Conservation (phyloP, 2,113 vertebrate genomes). For the Urocolius indicus region DNA sequence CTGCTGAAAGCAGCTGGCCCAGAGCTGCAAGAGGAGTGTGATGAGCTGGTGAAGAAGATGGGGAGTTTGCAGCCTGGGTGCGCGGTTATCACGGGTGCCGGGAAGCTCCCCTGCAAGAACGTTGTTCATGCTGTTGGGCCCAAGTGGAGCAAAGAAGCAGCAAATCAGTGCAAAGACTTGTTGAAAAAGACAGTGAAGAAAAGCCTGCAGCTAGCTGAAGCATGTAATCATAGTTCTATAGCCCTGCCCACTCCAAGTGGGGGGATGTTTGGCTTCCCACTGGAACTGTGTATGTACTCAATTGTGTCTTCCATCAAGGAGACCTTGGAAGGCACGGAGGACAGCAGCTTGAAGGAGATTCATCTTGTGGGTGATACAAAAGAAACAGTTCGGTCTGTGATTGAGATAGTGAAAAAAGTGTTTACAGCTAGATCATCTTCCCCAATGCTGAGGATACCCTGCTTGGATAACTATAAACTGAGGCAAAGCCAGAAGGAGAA, state of each 20-base stretch:
- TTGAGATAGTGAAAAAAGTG: slow-evolving; percentile 47
- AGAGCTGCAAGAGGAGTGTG: slow-evolving; percentile 76
- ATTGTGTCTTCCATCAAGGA: slow-evolving; percentile 82
- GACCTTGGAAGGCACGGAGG: slow-evolving; percentile 44
- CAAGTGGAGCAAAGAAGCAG: slow-evolving; percentile 5
- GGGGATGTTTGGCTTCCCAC: slow-evolving; percentile 78
- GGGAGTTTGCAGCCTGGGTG: slow-evolving; percentile 63
- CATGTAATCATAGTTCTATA: slow-evolving; percentile 65
- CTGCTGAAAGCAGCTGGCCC: slow-evolving; percentile 81
- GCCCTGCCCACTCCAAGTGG: slow-evolving; percentile 85
- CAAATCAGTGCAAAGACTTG: background rate
- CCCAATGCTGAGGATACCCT: rapidly evolving
- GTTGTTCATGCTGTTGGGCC: slow-evolving; percentile 86
- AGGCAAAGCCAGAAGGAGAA: background rate
- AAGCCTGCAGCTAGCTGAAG: slow-evolving; percentile 77
- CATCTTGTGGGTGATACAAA: slow-evolving; percentile 82
- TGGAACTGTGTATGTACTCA: slow-evolving; percentile 59
- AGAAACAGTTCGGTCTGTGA: slow-evolving; percentile 61
- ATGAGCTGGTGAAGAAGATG: slow-evolving; percentile 20
- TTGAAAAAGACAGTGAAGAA: slow-evolving; percentile 73
- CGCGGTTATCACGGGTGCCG: slow-evolving; percentile 63
- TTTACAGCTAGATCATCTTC: slow-evolving; percentile 30
- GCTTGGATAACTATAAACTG: background rate
- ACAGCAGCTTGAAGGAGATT: slow-evolving; percentile 74
- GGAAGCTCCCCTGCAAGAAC: slow-evolving; percentile 76